Percentiles rank a stretch among this genome's conserved stretches.
These are phyloP conservation scores for Drosophila differens DNA, from an alignment of 2,888 invertebrate genomes.

Conservation along the genomic window DNA sequence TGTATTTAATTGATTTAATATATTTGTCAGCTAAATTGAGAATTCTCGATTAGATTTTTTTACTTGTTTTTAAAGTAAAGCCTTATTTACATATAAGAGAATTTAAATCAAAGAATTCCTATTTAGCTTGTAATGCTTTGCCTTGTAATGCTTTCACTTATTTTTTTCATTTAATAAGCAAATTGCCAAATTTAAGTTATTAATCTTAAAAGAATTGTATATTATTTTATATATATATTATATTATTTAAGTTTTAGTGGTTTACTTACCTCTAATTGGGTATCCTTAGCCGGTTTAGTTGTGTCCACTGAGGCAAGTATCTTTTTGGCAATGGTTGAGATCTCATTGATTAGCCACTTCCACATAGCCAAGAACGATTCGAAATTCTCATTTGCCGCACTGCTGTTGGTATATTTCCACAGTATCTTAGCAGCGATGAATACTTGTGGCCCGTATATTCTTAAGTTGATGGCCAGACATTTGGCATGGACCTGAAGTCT, in stretches of 20 bases:
- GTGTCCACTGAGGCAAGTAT: slow-evolving; percentile 89
- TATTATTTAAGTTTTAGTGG: neutral
- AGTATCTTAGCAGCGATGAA: slow-evolving; percentile 97
- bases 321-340: slow-evolving; percentile 95
- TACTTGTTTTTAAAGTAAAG: neutral
- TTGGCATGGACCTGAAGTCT: slow-evolving; percentile 97
- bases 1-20: neutral
- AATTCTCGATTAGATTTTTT: neutral
- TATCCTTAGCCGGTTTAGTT: slow-evolving; percentile 54
- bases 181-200: neutral
- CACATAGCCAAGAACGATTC: slow-evolving; percentile 98
- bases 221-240: no score
- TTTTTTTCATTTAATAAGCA: neutral
- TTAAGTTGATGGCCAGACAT: slow-evolving; percentile 97
- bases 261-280: slow-evolving; percentile 63
- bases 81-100: neutral
- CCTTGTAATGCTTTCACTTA: neutral
- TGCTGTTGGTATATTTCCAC: slow-evolving; percentile 95
- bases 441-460: slow-evolving; percentile 97
- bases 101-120: neutral
- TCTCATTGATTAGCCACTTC: slow-evolving; percentile 96
- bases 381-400: slow-evolving; percentile 98
- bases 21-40: neutral
- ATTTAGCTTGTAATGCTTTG: neutral
- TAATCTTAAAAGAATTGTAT: accelerated